Base-by-base conservation (phyloP, 2,797 vertebrate species). In the Gallinago solitaria region DNA sequence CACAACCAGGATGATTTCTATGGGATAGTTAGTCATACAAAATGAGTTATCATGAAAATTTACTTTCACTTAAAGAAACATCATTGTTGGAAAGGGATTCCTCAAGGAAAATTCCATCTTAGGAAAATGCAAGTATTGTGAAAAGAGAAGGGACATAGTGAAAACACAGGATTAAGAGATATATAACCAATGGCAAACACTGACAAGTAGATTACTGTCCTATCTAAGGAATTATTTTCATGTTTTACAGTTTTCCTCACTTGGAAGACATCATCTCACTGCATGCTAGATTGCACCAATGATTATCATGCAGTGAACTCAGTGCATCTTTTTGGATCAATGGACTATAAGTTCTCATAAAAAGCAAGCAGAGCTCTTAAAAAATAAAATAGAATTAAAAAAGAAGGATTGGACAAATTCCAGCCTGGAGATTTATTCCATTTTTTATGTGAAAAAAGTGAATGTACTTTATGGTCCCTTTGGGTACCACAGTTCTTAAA, bases 391-490 rank as follows among this genome's bases (percentile, higher is more conserved):
- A 24, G 2, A 78, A 73, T 50, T 12, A 47, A 78, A n/a, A 71
- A 89, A 78, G 67, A n/a, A 37, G 1, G 41, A 74, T 24, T 94
- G 89, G 82, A 75, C 24, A 83, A 90, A 94, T 76, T 86, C 85
- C 93, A 96, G 30, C 8, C 81, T 61, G 47, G 20, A 91, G 63
- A 88, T 95, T 90, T 95, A 91, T 94, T 93, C 27, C 0, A 4
- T 15, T 50, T 94, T 91, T 90, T 28, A 75, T 86, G 41, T 82
- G 41, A 79, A 88, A 94, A 89, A 90, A 50, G 16, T 43, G 7
- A 81, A 70, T 35, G 10, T 82, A 35, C 21, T 97, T 96, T 94
- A 94, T 87, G 86, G 35, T 84, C 54, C 90, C 87, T 93, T 48
- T 74, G 90, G 67, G 95, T 90, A 45, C 13, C 32, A 74, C 80